Evolutionary conservation across 2,888 invertebrate genomes (phyloP), one percentile per base, ranked within the genome.

Genomic region (Drosophila macrospina): DNA sequence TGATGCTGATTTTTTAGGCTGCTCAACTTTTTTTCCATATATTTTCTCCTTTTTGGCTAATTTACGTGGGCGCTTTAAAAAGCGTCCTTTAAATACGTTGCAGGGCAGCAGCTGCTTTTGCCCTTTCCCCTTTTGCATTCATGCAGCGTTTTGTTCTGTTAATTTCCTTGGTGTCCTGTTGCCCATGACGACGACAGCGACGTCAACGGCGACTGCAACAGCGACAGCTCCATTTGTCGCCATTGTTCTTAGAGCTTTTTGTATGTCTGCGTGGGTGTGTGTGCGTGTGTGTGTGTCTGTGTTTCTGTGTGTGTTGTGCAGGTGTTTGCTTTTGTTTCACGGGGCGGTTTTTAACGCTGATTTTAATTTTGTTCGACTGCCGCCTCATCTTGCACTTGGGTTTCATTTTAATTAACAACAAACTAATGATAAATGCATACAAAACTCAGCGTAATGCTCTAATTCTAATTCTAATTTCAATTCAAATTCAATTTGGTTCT

Each of bases 91-190:
- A 15, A 77, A 44, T 65, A 52, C 52, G 64, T 8, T n/a, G 10
- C 24, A 50, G 39, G 13, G 13, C n/a, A 51, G 15, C 44, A 42
- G 41, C 45, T 54, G 24, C 42, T 13, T 8, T 32, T 30, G 41
- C 39, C 28, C 50, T 24, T 50, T 62, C 44, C 44, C 59, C 47
- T 57, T 69, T 72, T 36, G 56, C 66, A 61, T 73, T 73, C 78
- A 78, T 77, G 56, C 66, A 56, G 13, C 44, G 59, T 41, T 78
- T 86, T 88, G 83, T 79, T 73, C 70, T 68, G 77, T 84, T 86
- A 83, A 86, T 88, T 84, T 80, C 78, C 85, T 75, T 70, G 86
- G 74, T 82, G 68, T 73, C 82, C 76, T 78, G 89, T 87, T 89
- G 87, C 88, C 87, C 75, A 60, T 69, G 63, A 86, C 86, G 84